phyloP scores from a whole-genome alignment of 2,888 invertebrate genomes.

The Blastobasis adustella region DNA sequence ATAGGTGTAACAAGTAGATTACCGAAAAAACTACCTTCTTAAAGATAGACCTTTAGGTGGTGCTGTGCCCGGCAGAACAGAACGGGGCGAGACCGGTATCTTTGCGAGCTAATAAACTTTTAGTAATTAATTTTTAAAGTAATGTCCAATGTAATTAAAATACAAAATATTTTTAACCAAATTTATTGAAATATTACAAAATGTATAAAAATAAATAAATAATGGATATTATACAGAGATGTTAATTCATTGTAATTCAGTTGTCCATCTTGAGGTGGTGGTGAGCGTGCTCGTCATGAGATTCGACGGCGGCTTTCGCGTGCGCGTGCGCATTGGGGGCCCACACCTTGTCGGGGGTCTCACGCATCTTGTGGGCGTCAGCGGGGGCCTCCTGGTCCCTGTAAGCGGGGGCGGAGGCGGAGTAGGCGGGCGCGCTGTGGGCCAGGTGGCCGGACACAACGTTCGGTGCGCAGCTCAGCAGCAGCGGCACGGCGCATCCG shows the following conservation, averaged over 20 bases:
- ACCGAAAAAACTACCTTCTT: too few relatives aligned
- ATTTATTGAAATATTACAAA: background rate
- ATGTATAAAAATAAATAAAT: background rate
- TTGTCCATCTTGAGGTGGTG: background rate
- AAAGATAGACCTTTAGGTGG: too few relatives aligned
- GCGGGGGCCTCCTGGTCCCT: background rate
- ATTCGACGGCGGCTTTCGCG: background rate
- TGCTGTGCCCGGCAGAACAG: too few relatives aligned
- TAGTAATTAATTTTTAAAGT: background rate
- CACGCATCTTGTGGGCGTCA: constrained; percentile 1
- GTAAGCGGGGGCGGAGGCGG: constrained; percentile 1
- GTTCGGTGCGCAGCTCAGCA: constrained; percentile 30
- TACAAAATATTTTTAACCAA: constrained; percentile 4
- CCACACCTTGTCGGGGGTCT: constrained; percentile 6
- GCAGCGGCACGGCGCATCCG: constrained; percentile 24
- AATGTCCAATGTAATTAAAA: constrained; percentile 4
- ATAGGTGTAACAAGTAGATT: too few relatives aligned
- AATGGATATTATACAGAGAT: background rate
- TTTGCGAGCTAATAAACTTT: background rate
- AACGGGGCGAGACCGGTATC: too few relatives aligned
- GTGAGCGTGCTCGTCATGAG: background rate
- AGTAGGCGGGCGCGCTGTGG: constrained; percentile 15
- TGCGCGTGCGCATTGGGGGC: background rate
- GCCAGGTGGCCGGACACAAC: constrained; percentile 24
- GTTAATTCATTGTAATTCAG: too few relatives aligned